A percentile compares a stretch with the other conserved stretches of the same genome.
Conservation (phyloP, 2,113 vertebrate genomes). For the Oophaga pumilio region DNA sequence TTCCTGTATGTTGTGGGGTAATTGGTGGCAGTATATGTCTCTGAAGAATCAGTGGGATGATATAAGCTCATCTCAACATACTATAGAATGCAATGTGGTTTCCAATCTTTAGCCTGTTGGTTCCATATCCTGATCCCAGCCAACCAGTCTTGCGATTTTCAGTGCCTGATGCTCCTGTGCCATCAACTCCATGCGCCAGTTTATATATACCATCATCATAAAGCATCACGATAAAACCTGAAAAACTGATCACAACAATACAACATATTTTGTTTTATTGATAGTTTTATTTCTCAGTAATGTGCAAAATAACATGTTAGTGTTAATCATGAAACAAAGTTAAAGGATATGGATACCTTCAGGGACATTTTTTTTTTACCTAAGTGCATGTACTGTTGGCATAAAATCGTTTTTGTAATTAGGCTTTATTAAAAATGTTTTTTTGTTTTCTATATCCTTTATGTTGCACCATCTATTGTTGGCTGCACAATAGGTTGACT, state of each 20-base stretch:
- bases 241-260: neutral
- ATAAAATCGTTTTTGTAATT: no score
- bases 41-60: no score
- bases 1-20: neutral
- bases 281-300: constrained; percentile 77
- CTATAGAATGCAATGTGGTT: neutral
- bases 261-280: constrained; percentile 63
- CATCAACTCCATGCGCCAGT: neutral
- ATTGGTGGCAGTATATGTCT: no score
- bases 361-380: no score
- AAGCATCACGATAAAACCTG: neutral
- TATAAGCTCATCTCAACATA: no score
- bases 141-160: neutral
- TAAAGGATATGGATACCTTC: constrained; percentile 20
- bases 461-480: no score
- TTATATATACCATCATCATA: no score
- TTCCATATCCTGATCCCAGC: neutral
- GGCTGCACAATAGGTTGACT: no score
- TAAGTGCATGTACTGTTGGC: no score
- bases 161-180: neutral
- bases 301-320: constrained; percentile 76
- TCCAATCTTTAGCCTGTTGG: neutral
- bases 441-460: no score
- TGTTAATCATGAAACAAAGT: constrained; percentile 68
- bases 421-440: no score